Evolutionary conservation across 2,888 invertebrate genomes (phyloP).

Genomic region (Cancer borealis): DNA sequence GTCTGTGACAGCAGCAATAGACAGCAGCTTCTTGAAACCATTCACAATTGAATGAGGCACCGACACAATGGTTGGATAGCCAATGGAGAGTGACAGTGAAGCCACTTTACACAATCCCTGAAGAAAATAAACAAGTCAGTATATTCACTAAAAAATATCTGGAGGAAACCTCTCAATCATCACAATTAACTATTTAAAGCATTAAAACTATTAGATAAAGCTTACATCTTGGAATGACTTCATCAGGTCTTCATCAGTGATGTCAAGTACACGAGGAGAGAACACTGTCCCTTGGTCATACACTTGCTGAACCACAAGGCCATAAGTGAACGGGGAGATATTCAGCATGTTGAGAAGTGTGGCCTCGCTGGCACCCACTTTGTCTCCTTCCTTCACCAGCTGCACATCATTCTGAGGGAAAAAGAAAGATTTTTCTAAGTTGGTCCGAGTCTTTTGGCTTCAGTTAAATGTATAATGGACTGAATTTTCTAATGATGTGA

Average conservation of each 20-base stretch:
- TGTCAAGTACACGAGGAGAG: conserved; percentile 97
- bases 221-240: conserved; percentile 89
- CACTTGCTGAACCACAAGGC: conserved; percentile 94
- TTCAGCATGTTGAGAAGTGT: conserved; percentile 99
- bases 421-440: conserved; percentile 11
- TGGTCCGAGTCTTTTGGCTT: not conserved
- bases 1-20: conserved; percentile 97
- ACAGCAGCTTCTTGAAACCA: conserved; percentile 98
- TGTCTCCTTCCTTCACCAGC: conserved; percentile 90
- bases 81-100: conserved; percentile 93
- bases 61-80: conserved; percentile 97
- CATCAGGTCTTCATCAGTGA: conserved; percentile 97
- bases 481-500: not conserved
- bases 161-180: not conserved
- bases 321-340: conserved; percentile 99
- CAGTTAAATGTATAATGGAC: not conserved
- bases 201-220: not conserved
- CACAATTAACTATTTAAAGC: not conserved
- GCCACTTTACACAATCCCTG: conserved; percentile 96
- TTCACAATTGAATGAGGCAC: conserved; percentile 98
- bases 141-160: not conserved
- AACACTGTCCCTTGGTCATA: conserved; percentile 99
- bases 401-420: conserved; percentile 82
- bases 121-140: conserved; percentile 42
- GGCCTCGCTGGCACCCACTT: conserved; percentile 99